Evolutionary conservation across 2,888 invertebrate species (phyloP).

Genomic region (Rugalucina vietnamica): DNA sequence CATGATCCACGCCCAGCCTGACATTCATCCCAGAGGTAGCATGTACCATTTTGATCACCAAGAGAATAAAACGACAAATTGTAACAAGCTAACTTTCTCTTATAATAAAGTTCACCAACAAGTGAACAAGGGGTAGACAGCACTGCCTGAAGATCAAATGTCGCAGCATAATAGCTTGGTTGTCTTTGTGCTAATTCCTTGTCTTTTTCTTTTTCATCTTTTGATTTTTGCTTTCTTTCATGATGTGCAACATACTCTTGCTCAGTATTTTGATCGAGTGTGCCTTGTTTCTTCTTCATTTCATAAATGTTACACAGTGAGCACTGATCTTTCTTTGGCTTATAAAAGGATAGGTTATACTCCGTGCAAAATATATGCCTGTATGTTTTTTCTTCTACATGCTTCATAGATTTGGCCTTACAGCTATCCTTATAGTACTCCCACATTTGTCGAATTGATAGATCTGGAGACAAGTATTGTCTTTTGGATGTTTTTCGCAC

Average conservation of each 20-base stretch:
- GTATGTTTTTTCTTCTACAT: constrained; percentile 47
- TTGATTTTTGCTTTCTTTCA: constrained; percentile 8
- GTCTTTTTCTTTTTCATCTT: constrained; percentile 22
- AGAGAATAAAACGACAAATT: constrained; percentile 38
- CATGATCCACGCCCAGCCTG: constrained; percentile 35
- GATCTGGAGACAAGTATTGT: constrained; percentile 2
- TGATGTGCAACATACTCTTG: constrained; percentile 18
- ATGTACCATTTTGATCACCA: constrained; percentile 30
- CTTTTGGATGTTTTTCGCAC: not conserved
- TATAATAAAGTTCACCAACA: constrained; percentile 49
- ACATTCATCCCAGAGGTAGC: constrained; percentile 36
- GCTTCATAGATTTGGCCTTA: constrained; percentile 9
- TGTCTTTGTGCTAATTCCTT: constrained; percentile 15
- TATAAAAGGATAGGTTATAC: constrained; percentile 15
- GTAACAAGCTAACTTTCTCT: constrained; percentile 27
- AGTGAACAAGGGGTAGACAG: constrained; percentile 31
- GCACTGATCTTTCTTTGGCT: constrained; percentile 40
- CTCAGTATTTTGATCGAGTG: not conserved
- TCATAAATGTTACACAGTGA: not conserved
- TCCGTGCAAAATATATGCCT: constrained; percentile 51
- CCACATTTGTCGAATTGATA: constrained; percentile 27
- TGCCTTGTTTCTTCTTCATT: constrained; percentile 1
- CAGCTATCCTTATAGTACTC: constrained; percentile 28
- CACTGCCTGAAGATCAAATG: constrained; percentile 44
- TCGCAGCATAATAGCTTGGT: constrained; percentile 13